These are phyloP conservation scores for Harlomillsia oculata DNA, from an alignment of 1,140 invertebrate species.

Conservation along the genomic window DNA sequence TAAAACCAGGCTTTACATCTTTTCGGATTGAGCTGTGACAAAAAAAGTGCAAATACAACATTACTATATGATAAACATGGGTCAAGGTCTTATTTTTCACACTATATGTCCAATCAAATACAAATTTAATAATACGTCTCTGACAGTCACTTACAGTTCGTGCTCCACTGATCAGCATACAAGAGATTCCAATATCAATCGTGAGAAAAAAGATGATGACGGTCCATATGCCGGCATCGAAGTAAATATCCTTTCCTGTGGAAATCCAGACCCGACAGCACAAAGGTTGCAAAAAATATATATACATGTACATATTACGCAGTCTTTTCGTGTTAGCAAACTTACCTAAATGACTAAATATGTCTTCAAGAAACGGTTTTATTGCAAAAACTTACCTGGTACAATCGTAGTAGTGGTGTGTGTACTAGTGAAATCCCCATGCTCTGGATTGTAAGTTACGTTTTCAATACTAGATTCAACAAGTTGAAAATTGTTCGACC, in stretches of 20 bases:
- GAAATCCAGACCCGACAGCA: no score
- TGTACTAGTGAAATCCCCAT: neutral
- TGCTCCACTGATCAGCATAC: conserved; percentile 2
- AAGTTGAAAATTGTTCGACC: neutral
- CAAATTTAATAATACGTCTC: neutral
- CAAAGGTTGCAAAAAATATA: neutral
- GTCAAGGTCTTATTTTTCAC: no score
- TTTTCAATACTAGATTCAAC: no score
- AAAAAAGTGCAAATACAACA: neutral
- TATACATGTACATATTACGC: neutral
- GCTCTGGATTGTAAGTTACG: neutral
- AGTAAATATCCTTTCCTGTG: neutral
- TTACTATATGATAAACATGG: neutral
- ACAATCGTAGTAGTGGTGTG: neutral
- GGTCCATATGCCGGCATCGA: conserved; percentile 15
- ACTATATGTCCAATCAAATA: neutral
- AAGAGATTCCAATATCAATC: conserved; percentile 12
- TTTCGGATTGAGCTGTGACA: conserved; percentile 5
- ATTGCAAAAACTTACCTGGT: neutral
- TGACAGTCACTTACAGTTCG: conserved; percentile 2
- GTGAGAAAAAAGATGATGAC: conserved; percentile 15
- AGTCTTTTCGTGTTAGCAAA: neutral
- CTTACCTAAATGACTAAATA: neutral
- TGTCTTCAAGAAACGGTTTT: neutral
- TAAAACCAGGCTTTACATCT: conserved; percentile 15